Evolutionary conservation across 2,888 invertebrate species (phyloP).

Genomic region (Cheilosia impressa): DNA sequence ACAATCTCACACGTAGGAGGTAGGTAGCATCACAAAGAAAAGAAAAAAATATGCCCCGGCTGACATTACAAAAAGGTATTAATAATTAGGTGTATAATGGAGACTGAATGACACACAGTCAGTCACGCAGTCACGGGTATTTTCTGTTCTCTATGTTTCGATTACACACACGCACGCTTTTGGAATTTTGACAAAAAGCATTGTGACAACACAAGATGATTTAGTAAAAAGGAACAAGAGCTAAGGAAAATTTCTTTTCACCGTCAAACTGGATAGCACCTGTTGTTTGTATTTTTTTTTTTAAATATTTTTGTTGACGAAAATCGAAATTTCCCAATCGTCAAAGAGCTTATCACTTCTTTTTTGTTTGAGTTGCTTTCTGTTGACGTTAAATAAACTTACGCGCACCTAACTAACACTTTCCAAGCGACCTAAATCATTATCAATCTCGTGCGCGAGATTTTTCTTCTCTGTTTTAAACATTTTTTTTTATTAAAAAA

Average conservation of each 20-base stretch:
- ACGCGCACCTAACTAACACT: constrained; percentile 64
- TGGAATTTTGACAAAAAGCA: constrained; percentile 68
- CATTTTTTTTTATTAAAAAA: constrained; percentile 10
- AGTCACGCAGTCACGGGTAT: constrained; percentile 25
- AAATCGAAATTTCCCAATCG: constrained; percentile 39
- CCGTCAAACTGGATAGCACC: constrained; percentile 50
- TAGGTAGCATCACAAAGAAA: neutral
- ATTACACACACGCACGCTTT: constrained; percentile 43
- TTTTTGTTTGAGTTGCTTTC: constrained; percentile 2
- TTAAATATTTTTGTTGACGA: neutral
- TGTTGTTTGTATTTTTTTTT: constrained; percentile 22
- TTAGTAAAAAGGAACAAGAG: constrained; percentile 4
- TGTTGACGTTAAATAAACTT: constrained; percentile 49
- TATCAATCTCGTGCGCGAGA: constrained; percentile 70
- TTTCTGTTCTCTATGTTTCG: constrained; percentile 43
- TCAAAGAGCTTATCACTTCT: constrained; percentile 45
- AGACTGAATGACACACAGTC: constrained; percentile 50
- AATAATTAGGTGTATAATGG: constrained; percentile 70
- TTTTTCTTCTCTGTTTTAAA: constrained; percentile 27
- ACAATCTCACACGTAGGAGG: constrained; percentile 43
- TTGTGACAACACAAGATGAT: constrained; percentile 48
- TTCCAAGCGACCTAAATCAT: constrained; percentile 67
- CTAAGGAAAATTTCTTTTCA: neutral
- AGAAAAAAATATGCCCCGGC: constrained; percentile 3
- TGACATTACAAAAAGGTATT: constrained; percentile 52